phyloP scores from a whole-genome alignment of 2,888 invertebrate genomes.

The Tortrix viridana region DNA sequence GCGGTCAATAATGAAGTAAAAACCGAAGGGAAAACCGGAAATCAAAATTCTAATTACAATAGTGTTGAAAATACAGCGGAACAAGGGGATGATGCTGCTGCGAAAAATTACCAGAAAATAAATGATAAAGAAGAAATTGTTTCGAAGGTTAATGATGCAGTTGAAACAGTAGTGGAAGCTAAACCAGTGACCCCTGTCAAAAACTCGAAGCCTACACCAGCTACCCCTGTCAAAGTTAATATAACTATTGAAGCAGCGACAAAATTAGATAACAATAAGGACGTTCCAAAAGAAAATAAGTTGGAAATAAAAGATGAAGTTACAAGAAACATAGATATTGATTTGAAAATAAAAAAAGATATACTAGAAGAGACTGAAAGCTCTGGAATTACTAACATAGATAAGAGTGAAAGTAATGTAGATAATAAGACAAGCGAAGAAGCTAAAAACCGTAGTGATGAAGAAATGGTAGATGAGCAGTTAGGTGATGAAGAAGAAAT shows the following conservation, averaged over 20 bases:
- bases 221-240: not conserved
- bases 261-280: not conserved
- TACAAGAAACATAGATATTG: no score
- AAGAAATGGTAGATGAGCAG: conserved; percentile 25
- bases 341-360: not conserved
- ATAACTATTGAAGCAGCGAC: conserved; percentile 6
- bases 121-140: conserved; percentile 9
- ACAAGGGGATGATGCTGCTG: conserved; percentile 16
- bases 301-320: not conserved
- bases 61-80: conserved; percentile 2
- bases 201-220: conserved; percentile 10
- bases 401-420: conserved; percentile 1
- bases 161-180: conserved; percentile 25
- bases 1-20: conserved; percentile 8
- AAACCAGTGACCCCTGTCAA: conserved; percentile 11
- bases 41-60: conserved; percentile 37
- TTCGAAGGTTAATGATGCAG: not conserved
- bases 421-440: not conserved
- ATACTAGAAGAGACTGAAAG: conserved; percentile 3
- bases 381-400: not conserved
- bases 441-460: not conserved
- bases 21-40: conserved; percentile 3
- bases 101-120: conserved; percentile 16
- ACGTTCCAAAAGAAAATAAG: conserved; percentile 9
- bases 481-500: conserved; percentile 64